Evolutionary conservation across 2,888 invertebrate species (phyloP).

Genomic region (Strigamia crassipes): DNA sequence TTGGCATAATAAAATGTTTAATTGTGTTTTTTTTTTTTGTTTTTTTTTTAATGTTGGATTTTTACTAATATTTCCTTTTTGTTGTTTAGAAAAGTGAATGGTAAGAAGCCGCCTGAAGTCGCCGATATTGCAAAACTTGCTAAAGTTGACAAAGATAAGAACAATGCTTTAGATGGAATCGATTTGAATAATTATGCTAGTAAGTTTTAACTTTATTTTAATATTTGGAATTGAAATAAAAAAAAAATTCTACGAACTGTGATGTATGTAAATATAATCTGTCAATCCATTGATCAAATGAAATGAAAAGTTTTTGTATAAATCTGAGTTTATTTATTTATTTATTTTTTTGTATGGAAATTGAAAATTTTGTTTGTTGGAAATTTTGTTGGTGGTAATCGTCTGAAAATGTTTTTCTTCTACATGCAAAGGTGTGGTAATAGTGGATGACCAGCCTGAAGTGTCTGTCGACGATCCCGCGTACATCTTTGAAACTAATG

Average conservation of each 20-base stretch:
- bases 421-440: conserved; percentile 60
- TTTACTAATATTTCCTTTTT: background rate
- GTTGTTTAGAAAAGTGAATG: conserved; percentile 9
- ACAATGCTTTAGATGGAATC: conserved; percentile 63
- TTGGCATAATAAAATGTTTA: background rate
- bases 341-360: background rate
- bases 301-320: conserved; percentile 17
- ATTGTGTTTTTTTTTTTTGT: background rate
- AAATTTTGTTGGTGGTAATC: conserved; percentile 3
- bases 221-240: background rate
- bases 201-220: conserved; percentile 54
- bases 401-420: conserved; percentile 39
- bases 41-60: background rate
- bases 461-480: conserved; percentile 61
- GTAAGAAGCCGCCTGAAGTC: conserved; percentile 31
- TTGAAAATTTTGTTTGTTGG: background rate
- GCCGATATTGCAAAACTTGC: background rate
- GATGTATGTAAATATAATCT: conserved; percentile 43
- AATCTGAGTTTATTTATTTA: conserved; percentile 13
- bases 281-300: conserved; percentile 45
- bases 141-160: conserved; percentile 59
- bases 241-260: background rate
- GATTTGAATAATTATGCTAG: conserved; percentile 65
- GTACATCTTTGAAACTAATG: conserved; percentile 59
- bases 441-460: conserved; percentile 63